A percentile compares a stretch with the other conserved stretches of the same genome.
phyloP scores from a whole-genome alignment of 2,888 invertebrate genomes.

The Dilophus febrilis region DNA sequence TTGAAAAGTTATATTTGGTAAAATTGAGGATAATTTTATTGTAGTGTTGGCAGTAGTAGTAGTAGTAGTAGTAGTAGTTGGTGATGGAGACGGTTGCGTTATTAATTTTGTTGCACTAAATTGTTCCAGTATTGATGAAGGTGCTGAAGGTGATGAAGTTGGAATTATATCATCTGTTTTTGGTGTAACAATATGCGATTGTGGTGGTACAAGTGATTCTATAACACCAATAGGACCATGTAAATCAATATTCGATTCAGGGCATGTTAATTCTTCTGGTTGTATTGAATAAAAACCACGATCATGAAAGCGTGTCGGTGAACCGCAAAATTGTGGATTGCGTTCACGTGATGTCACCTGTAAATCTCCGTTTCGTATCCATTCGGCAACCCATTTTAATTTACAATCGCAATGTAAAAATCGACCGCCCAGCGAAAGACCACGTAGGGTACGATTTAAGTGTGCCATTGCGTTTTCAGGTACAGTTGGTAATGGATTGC shows the following conservation, averaged over 20 bases:
- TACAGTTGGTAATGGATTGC: conserved; percentile 73
- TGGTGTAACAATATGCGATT: conserved; percentile 13
- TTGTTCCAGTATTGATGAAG: conserved; percentile 30
- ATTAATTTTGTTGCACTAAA: conserved; percentile 12
- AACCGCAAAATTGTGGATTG: conserved; percentile 84
- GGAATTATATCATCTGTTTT: conserved; percentile 19
- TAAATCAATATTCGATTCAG: conserved; percentile 36
- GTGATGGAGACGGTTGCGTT: conserved; percentile 8
- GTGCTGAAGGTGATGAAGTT: conserved; percentile 17
- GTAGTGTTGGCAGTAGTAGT: conserved; percentile 2
- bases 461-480: conserved; percentile 61
- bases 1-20: too few species aligned
- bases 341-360: conserved; percentile 81
- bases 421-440: conserved; percentile 73
- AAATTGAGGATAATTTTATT: too few species aligned
- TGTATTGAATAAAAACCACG: conserved; percentile 76
- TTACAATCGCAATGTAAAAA: conserved; percentile 80
- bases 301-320: conserved; percentile 60
- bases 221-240: conserved; percentile 27
- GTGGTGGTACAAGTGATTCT: conserved; percentile 22
- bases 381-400: conserved; percentile 74
- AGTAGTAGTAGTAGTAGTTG: conserved; percentile 4
- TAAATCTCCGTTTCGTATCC: conserved; percentile 73
- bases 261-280: conserved; percentile 52
- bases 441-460: conserved; percentile 66